These are phyloP conservation scores for Orycteropus afer DNA, from an alignment of 2,113 vertebrate genomes.

Conservation along the genomic window DNA sequence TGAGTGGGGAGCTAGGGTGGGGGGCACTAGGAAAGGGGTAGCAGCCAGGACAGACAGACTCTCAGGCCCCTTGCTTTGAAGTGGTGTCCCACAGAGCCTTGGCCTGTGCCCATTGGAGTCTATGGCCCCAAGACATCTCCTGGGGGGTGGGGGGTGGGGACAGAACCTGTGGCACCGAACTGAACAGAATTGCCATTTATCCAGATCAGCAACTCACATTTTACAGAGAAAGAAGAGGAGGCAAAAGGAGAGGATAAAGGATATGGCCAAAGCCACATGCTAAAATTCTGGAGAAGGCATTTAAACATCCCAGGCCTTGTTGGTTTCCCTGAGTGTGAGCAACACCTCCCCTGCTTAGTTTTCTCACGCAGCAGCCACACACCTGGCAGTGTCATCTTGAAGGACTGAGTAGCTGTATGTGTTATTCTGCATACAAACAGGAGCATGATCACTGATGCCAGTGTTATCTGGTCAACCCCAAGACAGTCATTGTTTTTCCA, in stretches of 20 bases:
- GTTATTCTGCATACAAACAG: background rate
- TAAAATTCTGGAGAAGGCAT: background rate
- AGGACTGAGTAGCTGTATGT: background rate
- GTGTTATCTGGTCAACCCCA: slow-evolving; percentile 27
- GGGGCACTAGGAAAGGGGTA: background rate
- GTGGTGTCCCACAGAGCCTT: background rate
- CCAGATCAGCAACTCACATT: background rate
- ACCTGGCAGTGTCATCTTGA: background rate
- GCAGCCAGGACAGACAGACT: background rate
- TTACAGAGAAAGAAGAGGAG: background rate
- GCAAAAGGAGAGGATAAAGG: background rate
- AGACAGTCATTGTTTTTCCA: background rate
- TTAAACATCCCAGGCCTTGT: background rate
- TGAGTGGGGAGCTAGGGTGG: background rate
- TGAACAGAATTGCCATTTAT: background rate
- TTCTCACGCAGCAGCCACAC: background rate
- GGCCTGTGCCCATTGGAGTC: background rate
- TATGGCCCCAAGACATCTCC: background rate
- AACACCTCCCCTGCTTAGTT: background rate
- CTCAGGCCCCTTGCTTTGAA: background rate
- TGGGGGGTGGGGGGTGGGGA: rapidly evolving
- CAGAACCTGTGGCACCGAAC: background rate
- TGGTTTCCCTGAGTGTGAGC: background rate
- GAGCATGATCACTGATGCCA: background rate
- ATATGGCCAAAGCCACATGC: background rate